Conservation (phyloP, 2,113 vertebrate genomes). For the Pseudorectes ferrugineus region DNA sequence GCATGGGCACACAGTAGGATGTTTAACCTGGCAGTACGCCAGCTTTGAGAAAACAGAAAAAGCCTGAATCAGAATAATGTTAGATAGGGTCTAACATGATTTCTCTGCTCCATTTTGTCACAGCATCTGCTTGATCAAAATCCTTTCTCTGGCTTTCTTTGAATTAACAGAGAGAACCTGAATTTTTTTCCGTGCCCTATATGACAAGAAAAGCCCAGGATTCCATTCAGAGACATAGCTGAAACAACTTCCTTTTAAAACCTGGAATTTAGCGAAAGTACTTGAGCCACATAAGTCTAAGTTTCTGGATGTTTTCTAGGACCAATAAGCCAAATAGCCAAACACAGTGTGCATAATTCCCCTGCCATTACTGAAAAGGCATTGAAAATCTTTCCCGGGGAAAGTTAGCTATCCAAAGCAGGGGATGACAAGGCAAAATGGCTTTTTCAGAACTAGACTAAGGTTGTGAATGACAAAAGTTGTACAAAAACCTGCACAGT, state of each 20-base stretch:
- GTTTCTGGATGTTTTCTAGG: background rate
- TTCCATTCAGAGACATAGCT: background rate
- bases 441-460: background rate
- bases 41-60: background rate
- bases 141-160: background rate
- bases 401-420: background rate
- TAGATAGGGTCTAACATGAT: background rate
- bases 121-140: background rate
- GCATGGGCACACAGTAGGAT: background rate
- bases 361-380: background rate
- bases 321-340: background rate
- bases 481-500: background rate
- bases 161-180: background rate
- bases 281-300: background rate
- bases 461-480: background rate
- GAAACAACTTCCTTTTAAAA: background rate
- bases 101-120: background rate
- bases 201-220: background rate
- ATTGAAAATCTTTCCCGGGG: background rate
- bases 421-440: background rate
- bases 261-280: background rate
- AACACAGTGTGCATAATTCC: background rate
- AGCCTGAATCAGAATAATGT: background rate
- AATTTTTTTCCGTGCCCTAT: background rate
- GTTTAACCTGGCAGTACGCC: background rate